These are phyloP conservation scores for Cheilosia urbana DNA, from an alignment of 2,888 invertebrate genomes.

Conservation along the genomic window DNA sequence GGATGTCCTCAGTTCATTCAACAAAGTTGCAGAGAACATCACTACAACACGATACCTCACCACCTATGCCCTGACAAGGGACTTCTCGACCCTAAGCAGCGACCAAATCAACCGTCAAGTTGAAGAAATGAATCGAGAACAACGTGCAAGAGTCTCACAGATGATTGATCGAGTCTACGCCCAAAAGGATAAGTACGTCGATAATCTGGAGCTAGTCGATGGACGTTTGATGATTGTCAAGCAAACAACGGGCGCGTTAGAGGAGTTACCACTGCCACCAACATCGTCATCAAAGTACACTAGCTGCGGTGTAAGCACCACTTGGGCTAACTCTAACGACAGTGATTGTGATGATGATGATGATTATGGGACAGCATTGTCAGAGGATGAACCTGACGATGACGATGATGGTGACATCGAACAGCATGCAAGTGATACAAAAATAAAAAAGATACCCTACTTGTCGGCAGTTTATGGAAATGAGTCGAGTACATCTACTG, in stretches of 20 bases:
- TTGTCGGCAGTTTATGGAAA: neutral
- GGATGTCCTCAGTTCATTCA: slow-evolving; percentile 73
- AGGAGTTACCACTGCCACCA: slow-evolving; percentile 77
- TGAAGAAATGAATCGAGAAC: slow-evolving; percentile 74
- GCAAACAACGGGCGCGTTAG: slow-evolving; percentile 78
- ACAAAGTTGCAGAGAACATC: slow-evolving; percentile 67
- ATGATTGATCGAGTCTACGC: slow-evolving; percentile 79
- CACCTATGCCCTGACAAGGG: slow-evolving; percentile 62
- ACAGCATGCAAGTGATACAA: slow-evolving; percentile 77
- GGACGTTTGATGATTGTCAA: slow-evolving; percentile 80
- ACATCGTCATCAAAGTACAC: slow-evolving; percentile 10
- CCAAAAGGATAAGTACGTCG: slow-evolving; percentile 79
- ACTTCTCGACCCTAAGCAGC: slow-evolving; percentile 76
- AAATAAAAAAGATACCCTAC: slow-evolving; percentile 36
- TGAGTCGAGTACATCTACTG: slow-evolving; percentile 19
- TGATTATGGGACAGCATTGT: slow-evolving; percentile 73
- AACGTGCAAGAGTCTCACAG: slow-evolving; percentile 73
- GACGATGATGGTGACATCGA: slow-evolving; percentile 75
- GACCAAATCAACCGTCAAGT: slow-evolving; percentile 77
- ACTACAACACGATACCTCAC: slow-evolving; percentile 35
- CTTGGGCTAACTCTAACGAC: slow-evolving; percentile 31
- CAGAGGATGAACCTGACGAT: slow-evolving; percentile 71
- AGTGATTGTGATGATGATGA: slow-evolving; percentile 41
- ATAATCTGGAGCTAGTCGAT: slow-evolving; percentile 80
- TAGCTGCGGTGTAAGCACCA: slow-evolving; percentile 44